These are phyloP conservation scores for Cyclophora albipunctata DNA, from an alignment of 2,888 invertebrate species.

Conservation along the genomic window DNA sequence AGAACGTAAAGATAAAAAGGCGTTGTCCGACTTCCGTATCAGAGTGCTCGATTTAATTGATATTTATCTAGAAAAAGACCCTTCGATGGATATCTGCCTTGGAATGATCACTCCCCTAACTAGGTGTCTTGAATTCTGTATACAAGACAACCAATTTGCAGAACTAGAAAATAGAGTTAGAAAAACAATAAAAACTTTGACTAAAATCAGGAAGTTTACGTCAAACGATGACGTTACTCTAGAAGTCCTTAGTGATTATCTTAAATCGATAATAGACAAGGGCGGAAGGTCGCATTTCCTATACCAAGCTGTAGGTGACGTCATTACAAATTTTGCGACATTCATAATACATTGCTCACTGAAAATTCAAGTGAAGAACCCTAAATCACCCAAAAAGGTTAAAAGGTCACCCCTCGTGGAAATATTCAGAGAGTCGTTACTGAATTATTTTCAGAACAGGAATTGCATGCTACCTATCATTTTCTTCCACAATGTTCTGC, in stretches of 20 bases:
- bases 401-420: constrained; percentile 54
- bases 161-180: constrained; percentile 79
- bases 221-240: constrained; percentile 72
- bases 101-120: constrained; percentile 82
- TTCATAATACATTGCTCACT: constrained; percentile 79
- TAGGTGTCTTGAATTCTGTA: constrained; percentile 80
- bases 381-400: constrained; percentile 45
- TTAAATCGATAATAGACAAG: constrained; percentile 77
- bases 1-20: constrained; percentile 78
- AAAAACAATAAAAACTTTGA: constrained; percentile 76
- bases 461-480: constrained; percentile 79
- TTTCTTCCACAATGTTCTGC: constrained; percentile 79
- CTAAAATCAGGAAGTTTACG: constrained; percentile 77
- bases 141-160: constrained; percentile 80
- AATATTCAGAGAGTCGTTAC: constrained; percentile 71
- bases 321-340: constrained; percentile 77
- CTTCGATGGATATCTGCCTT: constrained; percentile 79
- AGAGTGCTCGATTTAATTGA: constrained; percentile 85
- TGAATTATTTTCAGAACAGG: constrained; percentile 77
- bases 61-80: constrained; percentile 81
- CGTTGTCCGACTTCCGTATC: constrained; percentile 82
- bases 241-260: constrained; percentile 69
- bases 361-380: constrained; percentile 48
- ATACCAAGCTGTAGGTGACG: constrained; percentile 79
- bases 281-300: constrained; percentile 78